Conservation (phyloP, 2,113 vertebrate species). For the Tychaedon coryphoeus region DNA sequence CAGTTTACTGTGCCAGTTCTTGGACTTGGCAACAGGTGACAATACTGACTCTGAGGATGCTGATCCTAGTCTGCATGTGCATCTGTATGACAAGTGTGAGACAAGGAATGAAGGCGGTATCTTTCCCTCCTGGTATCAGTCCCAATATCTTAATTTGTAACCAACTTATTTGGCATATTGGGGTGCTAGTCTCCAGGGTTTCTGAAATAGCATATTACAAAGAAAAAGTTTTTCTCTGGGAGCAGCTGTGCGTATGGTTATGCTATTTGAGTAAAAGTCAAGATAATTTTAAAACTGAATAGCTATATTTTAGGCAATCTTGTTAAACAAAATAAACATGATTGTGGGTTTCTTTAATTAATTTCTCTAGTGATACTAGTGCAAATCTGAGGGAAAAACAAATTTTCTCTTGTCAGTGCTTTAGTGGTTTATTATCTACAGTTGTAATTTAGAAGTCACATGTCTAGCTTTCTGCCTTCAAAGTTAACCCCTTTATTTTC, state of each 20-base stretch:
- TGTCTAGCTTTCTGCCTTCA: background rate
- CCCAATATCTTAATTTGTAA: background rate
- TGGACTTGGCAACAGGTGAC: background rate
- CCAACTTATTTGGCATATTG: background rate
- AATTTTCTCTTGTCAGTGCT: background rate
- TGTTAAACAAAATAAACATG: background rate
- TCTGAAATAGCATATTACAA: background rate
- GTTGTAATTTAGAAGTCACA: background rate
- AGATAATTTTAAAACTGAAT: background rate
- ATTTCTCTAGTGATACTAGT: background rate
- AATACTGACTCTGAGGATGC: background rate
- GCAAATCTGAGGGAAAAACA: background rate
- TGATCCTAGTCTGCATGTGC: background rate
- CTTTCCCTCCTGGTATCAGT: background rate
- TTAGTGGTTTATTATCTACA: background rate
- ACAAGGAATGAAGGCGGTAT: background rate
- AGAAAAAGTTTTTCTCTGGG: background rate
- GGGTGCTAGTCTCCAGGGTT: background rate
- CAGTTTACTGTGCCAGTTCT: background rate
- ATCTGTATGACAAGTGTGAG: background rate
- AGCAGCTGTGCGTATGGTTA: background rate
- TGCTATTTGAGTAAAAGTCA: background rate
- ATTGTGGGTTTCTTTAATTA: background rate
- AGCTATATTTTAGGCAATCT: background rate
- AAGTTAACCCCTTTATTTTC: conserved; percentile 68